These are phyloP conservation scores for Euwallacea similis DNA, from an alignment of 1,140 invertebrate genomes.

Conservation along the genomic window DNA sequence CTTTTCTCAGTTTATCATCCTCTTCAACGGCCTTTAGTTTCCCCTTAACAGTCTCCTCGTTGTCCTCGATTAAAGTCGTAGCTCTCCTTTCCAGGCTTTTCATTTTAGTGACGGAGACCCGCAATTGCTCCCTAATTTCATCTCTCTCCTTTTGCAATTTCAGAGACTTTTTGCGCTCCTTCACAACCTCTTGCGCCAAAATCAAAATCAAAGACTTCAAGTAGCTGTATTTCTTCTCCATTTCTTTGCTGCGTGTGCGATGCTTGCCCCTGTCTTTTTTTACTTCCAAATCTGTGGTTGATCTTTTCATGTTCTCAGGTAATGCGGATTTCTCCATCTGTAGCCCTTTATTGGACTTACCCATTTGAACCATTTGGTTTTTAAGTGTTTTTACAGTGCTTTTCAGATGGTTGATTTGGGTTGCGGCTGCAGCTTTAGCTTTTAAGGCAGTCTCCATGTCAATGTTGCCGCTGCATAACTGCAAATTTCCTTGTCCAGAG, in stretches of 20 bases:
- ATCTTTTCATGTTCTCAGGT: slow-evolving; percentile 25
- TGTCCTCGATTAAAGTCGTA: background rate
- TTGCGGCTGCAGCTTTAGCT: slow-evolving; percentile 22
- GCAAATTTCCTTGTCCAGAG: slow-evolving; percentile 11
- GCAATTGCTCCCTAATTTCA: slow-evolving; percentile 8
- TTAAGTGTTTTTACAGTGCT: slow-evolving; percentile 10
- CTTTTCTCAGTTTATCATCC: background rate
- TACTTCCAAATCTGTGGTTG: slow-evolving; percentile 9
- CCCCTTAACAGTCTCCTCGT: background rate
- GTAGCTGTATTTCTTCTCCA: slow-evolving; percentile 30
- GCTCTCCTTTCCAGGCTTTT: slow-evolving; percentile 1
- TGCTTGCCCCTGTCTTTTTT: slow-evolving; percentile 7
- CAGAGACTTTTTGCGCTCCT: slow-evolving; percentile 22
- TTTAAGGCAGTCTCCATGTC: slow-evolving; percentile 25
- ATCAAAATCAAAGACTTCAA: background rate
- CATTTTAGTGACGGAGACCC: background rate
- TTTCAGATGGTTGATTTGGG: slow-evolving; percentile 2
- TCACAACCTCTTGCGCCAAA: slow-evolving; percentile 27
- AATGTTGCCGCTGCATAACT: slow-evolving; percentile 17
- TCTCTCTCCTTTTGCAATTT: slow-evolving; percentile 21
- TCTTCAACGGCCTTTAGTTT: slow-evolving; percentile 11
- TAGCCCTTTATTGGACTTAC: slow-evolving; percentile 31
- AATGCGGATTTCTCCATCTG: slow-evolving; percentile 22
- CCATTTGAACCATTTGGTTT: slow-evolving; percentile 25
- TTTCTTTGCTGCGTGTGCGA: slow-evolving; percentile 27